Base-by-base conservation (phyloP, 2,797 vertebrate species). In the Loriculus beryllinus region DNA sequence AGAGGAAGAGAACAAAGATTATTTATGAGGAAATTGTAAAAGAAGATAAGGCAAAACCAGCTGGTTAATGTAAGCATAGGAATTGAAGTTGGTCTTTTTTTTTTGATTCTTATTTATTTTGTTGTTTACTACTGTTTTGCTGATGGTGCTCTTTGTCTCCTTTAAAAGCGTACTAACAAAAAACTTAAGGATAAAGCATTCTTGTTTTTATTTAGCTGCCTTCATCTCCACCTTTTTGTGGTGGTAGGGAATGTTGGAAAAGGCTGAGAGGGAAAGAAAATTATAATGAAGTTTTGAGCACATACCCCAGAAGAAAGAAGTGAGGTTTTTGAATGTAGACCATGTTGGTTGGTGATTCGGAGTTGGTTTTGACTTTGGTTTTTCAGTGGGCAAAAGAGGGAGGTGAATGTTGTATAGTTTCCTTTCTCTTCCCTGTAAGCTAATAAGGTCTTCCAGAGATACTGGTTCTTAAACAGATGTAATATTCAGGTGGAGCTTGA, bases 101-200 rank as follows among this genome's bases (percentile, higher is more conserved):
- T 37, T 37, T 54, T 8, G 2, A 31, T 79, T 74, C 3, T 70
- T 78, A 3, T 81, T 92, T 92, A 1, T 47, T 83, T 63, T 20
- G 52, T 85, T 92, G 31, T 89, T 93, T 93, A 33, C 43, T 62
- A 31, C 37, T 88, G 79, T 29, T 82, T 90, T 95, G 28, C 51
- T 8, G 0, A 0, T 69, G 39, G 19, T 86, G 49, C 39, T 83
- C 25, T 88, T 91, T 83, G 14, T 82, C 59, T 90, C 49, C 14
- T 81, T 91, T 68, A 62, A 54, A 87, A 87, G 45, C 43, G 40
- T 28, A 33, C 5, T 39, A 78, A 87, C 37, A 56, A 45, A 80
- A 89, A 85, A 43, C 23, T 42, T 29, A 14, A 51, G 47, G 81
- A 33, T 79, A 54, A 67, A 78, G 48, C 14, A 5, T 67, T 82